Evolutionary conservation across 2,888 invertebrate genomes (phyloP), one percentile per base, ranked within the genome.

Genomic region (Unio delphinus): DNA sequence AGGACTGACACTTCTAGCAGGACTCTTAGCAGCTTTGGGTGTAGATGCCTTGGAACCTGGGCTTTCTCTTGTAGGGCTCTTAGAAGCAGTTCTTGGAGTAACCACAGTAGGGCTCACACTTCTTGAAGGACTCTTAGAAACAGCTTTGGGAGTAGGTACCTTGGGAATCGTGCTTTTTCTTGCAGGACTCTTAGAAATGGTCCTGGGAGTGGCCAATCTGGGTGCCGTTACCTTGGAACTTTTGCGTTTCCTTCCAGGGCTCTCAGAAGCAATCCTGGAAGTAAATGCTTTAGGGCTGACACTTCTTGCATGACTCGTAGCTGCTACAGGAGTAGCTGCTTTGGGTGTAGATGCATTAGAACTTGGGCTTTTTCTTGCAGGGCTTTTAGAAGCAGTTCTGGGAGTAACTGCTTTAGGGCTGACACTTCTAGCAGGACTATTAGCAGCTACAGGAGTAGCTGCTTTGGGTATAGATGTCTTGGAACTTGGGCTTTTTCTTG

Each of bases 391-490:
- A 30, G 28, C n/a, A 6, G 54, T 54, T 6, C 20, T 64, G 28
- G 28, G 28, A 28, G 28, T 28, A 28, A 28, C 28, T 28, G 4
- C 28, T 28, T 28, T 28, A 28, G 28, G 28, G 4, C 28, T 28
- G 3, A 34, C 34, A 34, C 8, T 34, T 7, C 34, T 7, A 7
- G 34, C 7, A 34, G 34, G 34, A 34, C 34, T 34, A 1, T 8
- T 7, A 7, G 34, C 7, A 34, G 56, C 57, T 28, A 57, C 64
- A 28, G 23, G 23, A 23, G 23, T 23, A 23, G 23, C 23, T 23
- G 23, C 23, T 23, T 26, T 70, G 23, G 67, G 67, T 61, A 69
- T 61, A 8, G 67, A 55, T 54, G 58, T 23, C 45, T 71, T 70
- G 7, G 72, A 59, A 30, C 65, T 69, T 61, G 54, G 3, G 34